Evolutionary conservation across 1,140 invertebrate species (phyloP).

Genomic region (Goniozus legneri): DNA sequence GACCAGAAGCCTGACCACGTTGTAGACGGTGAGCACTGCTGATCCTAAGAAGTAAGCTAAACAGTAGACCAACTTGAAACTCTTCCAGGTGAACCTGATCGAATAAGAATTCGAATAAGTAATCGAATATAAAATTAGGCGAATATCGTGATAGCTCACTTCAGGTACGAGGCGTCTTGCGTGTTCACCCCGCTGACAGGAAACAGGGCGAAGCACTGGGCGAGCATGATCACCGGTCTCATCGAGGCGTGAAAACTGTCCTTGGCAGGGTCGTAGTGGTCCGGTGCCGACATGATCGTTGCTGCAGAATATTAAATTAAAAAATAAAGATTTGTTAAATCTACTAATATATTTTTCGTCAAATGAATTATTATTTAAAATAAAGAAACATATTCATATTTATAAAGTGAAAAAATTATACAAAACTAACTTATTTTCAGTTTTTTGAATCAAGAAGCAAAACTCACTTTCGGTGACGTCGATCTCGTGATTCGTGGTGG

Average conservation of each 20-base stretch:
- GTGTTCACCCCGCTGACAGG: conserved; percentile 48
- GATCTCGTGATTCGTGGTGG: no score
- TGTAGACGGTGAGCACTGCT: conserved; percentile 31
- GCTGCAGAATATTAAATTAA: no score
- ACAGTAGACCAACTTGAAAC: conserved; percentile 45
- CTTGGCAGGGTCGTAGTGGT: conserved; percentile 16
- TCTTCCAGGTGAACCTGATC: conserved; percentile 47
- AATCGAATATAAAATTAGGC: neutral
- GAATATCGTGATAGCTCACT: conserved; percentile 26
- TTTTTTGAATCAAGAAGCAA: no score
- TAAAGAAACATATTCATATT: no score
- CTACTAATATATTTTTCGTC: no score
- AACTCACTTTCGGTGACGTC: no score
- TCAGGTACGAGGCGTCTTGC: conserved; percentile 41
- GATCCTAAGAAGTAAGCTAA: conserved; percentile 28
- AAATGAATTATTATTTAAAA: no score
- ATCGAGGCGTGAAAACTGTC: conserved; percentile 47
- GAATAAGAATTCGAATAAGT: neutral
- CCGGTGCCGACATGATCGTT: neutral
- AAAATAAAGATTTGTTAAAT: no score
- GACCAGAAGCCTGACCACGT: conserved; percentile 32
- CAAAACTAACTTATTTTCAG: no score
- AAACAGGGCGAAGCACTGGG: conserved; percentile 52
- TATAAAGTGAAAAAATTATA: no score
- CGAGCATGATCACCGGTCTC: conserved; percentile 48